These are phyloP conservation scores for Mesorhabditis spiculigera DNA, from an alignment of 2,888 invertebrate genomes.

Conservation along the genomic window DNA sequence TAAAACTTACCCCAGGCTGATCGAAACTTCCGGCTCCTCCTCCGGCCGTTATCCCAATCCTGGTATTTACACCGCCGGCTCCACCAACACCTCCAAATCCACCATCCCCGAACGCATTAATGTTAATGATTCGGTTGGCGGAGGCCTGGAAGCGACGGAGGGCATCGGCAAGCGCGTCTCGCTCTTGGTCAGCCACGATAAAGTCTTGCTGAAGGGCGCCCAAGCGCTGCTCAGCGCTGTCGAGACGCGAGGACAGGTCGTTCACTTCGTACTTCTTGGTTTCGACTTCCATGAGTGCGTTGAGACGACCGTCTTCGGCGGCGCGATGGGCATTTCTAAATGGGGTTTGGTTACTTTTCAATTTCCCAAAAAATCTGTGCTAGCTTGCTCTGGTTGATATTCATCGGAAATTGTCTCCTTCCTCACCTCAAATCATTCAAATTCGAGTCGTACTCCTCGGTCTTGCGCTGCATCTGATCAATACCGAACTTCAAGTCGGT, in stretches of 20 bases:
- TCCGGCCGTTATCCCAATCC: conserved; percentile 10
- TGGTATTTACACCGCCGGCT: conserved; percentile 11
- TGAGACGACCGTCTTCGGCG: conserved; percentile 53
- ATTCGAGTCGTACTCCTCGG: conserved; percentile 53
- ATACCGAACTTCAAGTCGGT: conserved; percentile 55
- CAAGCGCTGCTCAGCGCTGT: conserved; percentile 53
- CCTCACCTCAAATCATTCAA: conserved; percentile 45
- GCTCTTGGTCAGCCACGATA: conserved; percentile 51
- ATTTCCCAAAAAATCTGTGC: no score
- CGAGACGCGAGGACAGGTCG: conserved; percentile 52
- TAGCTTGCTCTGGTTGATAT: no score
- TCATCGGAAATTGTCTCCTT: no score
- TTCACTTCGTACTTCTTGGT: conserved; percentile 53
- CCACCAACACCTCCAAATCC: conserved; percentile 13
- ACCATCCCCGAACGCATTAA: conserved; percentile 36
- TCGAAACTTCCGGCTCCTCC: neutral
- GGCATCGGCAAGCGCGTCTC: conserved; percentile 49
- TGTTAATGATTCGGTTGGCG: conserved; percentile 46
- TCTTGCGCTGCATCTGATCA: conserved; percentile 55
- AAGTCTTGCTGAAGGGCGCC: conserved; percentile 53
- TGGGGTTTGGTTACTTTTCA: no score
- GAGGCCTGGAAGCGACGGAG: conserved; percentile 55
- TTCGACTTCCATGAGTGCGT: conserved; percentile 51
- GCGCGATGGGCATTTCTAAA: conserved; percentile 43
- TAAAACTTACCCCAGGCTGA: no score